Evolutionary conservation across 2,888 invertebrate genomes (phyloP), one percentile per base, ranked within the genome.

Genomic region (Polydrusus tereticollis): DNA sequence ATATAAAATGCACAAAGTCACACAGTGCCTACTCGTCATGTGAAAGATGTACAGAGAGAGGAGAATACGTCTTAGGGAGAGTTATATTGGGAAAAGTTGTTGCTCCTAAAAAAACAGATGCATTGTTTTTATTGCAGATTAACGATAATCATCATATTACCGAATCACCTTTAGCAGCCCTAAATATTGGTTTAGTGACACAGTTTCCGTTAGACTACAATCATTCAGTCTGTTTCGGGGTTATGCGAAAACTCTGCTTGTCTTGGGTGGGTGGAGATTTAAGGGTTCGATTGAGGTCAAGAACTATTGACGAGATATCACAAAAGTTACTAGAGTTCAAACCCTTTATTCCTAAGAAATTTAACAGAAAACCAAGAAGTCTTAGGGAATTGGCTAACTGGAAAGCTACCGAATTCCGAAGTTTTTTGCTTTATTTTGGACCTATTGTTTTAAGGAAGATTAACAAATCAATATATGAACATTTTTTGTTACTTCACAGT

Each of bases 221-320:
- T 73, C 78, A 78, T 57, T 69, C 47, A n/a, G 57, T 72, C 33
- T 75, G 69, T 36, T 58, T 75, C 26, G 78, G 78, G 14, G 75
- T 77, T 33, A 66, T 75, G 50, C 41, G 69, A 65, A 76, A 75
- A 69, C 43, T 76, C n/a, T 50, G 75, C 12, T 45, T 59, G 60
- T 7, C n/a, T 2, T 77, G 77, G 76, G 41, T 21, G n/a, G 21
- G 43, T 20, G 62, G 62, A 5, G 23, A 41, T 58, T 36, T 14
- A 14, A 33, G 36, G 16, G 23, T 21, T n/a, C 21, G 21, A 4
- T 18, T 47, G 1, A 47, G 18, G 12, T 7, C 47, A 2, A 7
- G 14, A 18, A 47, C 12, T 5, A 16, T 36, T 12, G 10, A 36
- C 2, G 36, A 36, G 10, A 47, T 68, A 50, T 68, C 50, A 18